Conservation (phyloP, 1,140 invertebrate species). For the Musca domestica region DNA sequence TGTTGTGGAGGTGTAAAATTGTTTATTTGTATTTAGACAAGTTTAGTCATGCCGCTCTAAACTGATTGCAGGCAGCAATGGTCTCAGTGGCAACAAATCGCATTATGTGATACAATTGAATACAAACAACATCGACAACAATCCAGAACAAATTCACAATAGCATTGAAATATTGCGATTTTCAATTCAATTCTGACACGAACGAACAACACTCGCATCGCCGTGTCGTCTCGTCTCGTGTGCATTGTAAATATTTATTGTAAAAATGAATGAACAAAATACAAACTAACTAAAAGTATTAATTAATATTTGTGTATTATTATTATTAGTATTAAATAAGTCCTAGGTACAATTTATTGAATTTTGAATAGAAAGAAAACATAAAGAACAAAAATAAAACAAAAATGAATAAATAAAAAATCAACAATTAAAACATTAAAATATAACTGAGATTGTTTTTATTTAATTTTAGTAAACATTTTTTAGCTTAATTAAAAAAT, state of each 20-base stretch:
- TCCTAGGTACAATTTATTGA: conserved; percentile 16
- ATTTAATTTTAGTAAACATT: too few relatives aligned
- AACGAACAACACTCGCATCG: too few relatives aligned
- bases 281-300: too few relatives aligned
- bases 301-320: conserved; percentile 7
- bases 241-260: conserved; percentile 15
- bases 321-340: conserved; percentile 9
- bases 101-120: conserved; percentile 4
- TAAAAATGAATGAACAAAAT: not conserved
- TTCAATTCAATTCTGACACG: too few relatives aligned
- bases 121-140: not conserved
- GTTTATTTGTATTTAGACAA: too few relatives aligned
- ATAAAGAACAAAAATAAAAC: not conserved
- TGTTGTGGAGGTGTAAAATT: not conserved
- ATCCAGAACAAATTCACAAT: not conserved
- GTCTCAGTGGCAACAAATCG: not conserved
- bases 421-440: too few relatives aligned
- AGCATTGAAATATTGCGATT: not conserved
- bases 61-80: too few relatives aligned
- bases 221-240: not conserved
- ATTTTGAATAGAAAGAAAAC: conserved; percentile 11
- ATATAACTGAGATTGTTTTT: too few relatives aligned
- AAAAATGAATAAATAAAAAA: too few relatives aligned
- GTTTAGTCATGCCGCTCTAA: too few relatives aligned
- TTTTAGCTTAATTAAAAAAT: too few relatives aligned